Evolutionary conservation across 2,113 vertebrate species (phyloP).

Genomic region (Phrynocephalus versicolor): DNA sequence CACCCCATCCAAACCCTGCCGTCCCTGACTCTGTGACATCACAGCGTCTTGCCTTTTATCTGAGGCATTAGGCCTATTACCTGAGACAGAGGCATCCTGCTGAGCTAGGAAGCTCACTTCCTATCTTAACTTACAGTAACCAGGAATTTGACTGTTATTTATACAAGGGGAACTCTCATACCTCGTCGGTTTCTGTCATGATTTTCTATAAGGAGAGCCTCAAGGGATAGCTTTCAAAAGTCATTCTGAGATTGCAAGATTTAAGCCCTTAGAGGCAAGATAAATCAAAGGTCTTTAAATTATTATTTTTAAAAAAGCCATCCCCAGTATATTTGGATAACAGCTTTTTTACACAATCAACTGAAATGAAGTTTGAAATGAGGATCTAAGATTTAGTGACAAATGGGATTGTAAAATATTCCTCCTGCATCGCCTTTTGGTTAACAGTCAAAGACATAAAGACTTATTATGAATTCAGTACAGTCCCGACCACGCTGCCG

Average conservation of each 20-base stretch:
- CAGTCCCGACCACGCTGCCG: neutral
- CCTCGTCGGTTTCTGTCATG: neutral
- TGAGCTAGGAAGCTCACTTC: too few relatives aligned
- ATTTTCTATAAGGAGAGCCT: neutral
- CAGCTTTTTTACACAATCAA: neutral
- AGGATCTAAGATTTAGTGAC: neutral
- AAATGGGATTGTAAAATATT: neutral
- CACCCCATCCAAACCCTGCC: too few relatives aligned
- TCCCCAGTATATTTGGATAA: neutral
- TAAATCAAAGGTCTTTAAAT: neutral
- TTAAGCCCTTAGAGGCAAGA: neutral
- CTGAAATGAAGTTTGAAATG: neutral
- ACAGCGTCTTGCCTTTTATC: too few relatives aligned
- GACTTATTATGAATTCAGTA: neutral
- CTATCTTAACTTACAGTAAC: neutral
- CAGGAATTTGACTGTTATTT: neutral
- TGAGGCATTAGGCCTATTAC: too few relatives aligned
- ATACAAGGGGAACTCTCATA: neutral
- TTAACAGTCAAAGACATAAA: neutral
- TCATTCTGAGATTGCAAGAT: neutral
- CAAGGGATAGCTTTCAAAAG: neutral
- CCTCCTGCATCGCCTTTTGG: neutral
- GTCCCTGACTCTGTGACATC: too few relatives aligned
- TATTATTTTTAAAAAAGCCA: neutral
- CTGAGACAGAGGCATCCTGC: too few relatives aligned